Evolutionary conservation across 35 echinoderm and acorn worm genomes (phyloP).

Genomic region (Amphiura filiformis): DNA sequence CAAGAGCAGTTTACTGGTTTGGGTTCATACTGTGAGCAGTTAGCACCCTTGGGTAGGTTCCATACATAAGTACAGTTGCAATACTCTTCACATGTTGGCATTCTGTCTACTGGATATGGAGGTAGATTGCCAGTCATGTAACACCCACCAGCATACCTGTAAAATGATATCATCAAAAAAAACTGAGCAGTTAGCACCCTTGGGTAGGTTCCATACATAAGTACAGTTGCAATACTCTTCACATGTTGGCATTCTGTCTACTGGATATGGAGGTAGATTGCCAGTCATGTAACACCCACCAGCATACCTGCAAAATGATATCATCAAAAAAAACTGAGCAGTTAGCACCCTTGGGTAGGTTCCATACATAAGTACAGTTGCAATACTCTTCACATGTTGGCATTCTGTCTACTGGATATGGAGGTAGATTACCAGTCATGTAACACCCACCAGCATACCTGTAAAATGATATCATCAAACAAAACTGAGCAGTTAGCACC

Average conservation of each 20-base stretch:
- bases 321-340: too few species aligned
- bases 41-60: slow-evolving; percentile 13
- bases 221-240: slow-evolving; percentile 81
- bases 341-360: slow-evolving; percentile 25
- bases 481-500: slow-evolving; percentile 61
- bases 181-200: slow-evolving; percentile 54
- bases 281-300: slow-evolving; percentile 79
- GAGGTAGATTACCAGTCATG: slow-evolving; percentile 53
- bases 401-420: slow-evolving; percentile 26
- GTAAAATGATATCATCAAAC: too few species aligned
- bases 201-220: slow-evolving; percentile 11
- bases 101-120: slow-evolving; percentile 26
- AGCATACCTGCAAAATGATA: slow-evolving; percentile 46
- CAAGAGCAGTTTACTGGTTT: slow-evolving; percentile 73
- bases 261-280: slow-evolving; percentile 22
- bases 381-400: slow-evolving; percentile 73
- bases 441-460: slow-evolving; percentile 75
- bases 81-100: slow-evolving; percentile 62
- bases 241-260: slow-evolving; percentile 55
- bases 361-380: slow-evolving; percentile 62
- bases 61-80: slow-evolving; percentile 71
- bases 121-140: slow-evolving; percentile 62
- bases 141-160: slow-evolving; percentile 68
- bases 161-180: too few species aligned
- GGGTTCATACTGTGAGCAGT: slow-evolving; percentile 63